Evolutionary conservation across 2,797 vertebrate genomes (phyloP).

Genomic region (Urophycis tenuis): DNA sequence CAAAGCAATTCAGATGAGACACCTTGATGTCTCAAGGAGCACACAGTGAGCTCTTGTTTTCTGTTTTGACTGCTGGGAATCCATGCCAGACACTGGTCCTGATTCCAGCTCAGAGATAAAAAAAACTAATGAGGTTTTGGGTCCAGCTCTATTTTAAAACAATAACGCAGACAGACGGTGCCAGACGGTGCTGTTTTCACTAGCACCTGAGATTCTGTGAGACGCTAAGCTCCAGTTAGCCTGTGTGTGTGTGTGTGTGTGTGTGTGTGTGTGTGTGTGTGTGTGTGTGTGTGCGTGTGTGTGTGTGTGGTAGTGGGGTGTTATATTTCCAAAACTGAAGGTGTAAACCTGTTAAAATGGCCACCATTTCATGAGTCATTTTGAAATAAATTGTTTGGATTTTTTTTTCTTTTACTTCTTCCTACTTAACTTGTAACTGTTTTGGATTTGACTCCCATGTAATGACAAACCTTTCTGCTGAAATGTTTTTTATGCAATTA

Average conservation of each 20-base stretch:
- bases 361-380: background rate
- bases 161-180: conserved; percentile 58
- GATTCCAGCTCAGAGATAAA: conserved; percentile 70
- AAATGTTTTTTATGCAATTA: background rate
- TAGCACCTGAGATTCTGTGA: conserved; percentile 22
- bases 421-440: background rate
- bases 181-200: conserved; percentile 60
- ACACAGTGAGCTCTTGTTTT: conserved; percentile 74
- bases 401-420: background rate
- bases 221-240: background rate
- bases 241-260: background rate
- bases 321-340: background rate
- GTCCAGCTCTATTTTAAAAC: conserved; percentile 64
- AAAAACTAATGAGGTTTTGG: conserved; percentile 64
- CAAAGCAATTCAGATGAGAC: conserved; percentile 73
- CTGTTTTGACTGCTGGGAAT: conserved; percentile 73
- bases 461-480: background rate
- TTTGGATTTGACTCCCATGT: background rate
- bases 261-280: background rate
- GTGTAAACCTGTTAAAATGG: background rate
- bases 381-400: background rate
- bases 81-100: conserved; percentile 66
- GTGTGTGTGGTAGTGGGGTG: background rate
- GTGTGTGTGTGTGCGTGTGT: background rate
- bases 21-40: conserved; percentile 74